Percentiles rank a stretch among this genome's conserved stretches.
Evolutionary conservation across 2,888 invertebrate species (phyloP).

Genomic region (Trichogramma dendrolimi): DNA sequence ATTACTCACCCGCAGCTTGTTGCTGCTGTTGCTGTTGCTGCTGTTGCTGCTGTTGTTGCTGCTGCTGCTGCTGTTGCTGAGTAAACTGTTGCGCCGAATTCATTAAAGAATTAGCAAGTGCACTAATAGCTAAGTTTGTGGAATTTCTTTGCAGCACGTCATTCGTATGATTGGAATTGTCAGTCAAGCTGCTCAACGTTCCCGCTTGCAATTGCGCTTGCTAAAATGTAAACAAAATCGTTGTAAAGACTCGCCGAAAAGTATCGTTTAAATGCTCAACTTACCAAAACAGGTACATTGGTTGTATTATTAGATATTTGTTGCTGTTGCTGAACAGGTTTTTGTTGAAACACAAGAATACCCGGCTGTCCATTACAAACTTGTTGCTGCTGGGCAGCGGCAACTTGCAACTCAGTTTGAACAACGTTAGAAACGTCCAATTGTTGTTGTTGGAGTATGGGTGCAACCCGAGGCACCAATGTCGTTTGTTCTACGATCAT

Average conservation of each 20-base stretch:
- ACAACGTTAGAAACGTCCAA: too few species aligned
- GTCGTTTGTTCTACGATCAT: constrained; percentile 21
- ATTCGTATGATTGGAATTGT: constrained; percentile 49
- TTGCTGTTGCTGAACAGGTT: constrained; percentile 38
- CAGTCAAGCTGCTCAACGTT: constrained; percentile 56
- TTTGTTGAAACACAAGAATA: constrained; percentile 54
- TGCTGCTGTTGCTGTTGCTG: constrained; percentile 27
- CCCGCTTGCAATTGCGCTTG: constrained; percentile 61
- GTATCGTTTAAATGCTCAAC: constrained; percentile 34
- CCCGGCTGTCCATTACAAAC: constrained; percentile 50
- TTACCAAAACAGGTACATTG: constrained; percentile 69
- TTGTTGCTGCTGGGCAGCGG: constrained; percentile 5
- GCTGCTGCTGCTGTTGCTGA: constrained; percentile 61
- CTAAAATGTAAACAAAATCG: constrained; percentile 45
- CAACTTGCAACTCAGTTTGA: background rate
- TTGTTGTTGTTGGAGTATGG: too few species aligned
- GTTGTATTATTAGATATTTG: constrained; percentile 50
- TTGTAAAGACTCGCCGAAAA: constrained; percentile 2
- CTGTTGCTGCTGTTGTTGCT: constrained; percentile 29
- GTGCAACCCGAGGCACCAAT: too few species aligned
- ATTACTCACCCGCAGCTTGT: constrained; percentile 14
- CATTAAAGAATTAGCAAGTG: constrained; percentile 75
- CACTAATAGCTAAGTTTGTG: constrained; percentile 69
- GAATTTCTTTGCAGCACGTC: constrained; percentile 55
- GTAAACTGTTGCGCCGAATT: constrained; percentile 78